phyloP scores from a whole-genome alignment of 1,140 invertebrate genomes.

The Drosophila kanapiae region DNA sequence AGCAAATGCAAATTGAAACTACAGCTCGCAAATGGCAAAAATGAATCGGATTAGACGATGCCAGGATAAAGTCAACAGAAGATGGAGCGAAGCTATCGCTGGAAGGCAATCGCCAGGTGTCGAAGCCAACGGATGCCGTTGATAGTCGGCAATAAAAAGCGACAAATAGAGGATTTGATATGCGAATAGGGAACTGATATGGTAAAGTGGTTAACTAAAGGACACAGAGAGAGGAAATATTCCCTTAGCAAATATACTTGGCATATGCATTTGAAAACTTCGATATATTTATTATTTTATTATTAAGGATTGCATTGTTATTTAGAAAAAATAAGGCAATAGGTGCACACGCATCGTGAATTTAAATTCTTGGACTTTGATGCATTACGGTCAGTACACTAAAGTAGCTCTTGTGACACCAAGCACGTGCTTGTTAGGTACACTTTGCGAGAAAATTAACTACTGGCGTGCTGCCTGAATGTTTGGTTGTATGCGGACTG shows the following conservation, averaged over 20 bases:
- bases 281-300: no score
- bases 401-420: no score
- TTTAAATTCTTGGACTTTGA: no score
- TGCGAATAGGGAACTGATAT: conserved; percentile 6
- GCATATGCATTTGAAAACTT: not conserved
- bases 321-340: no score
- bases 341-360: not conserved
- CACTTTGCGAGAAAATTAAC: no score
- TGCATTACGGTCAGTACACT: no score
- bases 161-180: conserved; percentile 4
- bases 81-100: conserved; percentile 13
- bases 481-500: no score
- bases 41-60: conserved; percentile 47
- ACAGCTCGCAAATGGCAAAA: conserved; percentile 19
- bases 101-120: conserved; percentile 44
- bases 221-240: not conserved
- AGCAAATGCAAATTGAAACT: conserved; percentile 42
- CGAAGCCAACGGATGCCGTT: conserved; percentile 17
- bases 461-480: no score
- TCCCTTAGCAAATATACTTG: no score
- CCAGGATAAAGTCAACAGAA: conserved; percentile 49
- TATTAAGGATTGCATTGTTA: no score
- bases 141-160: conserved; percentile 28
- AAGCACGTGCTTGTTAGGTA: no score
- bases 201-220: not conserved